Evolutionary conservation across 2,888 invertebrate genomes (phyloP), one percentile per base, ranked within the genome.

Genomic region (Lasioglossum zephyrum): DNA sequence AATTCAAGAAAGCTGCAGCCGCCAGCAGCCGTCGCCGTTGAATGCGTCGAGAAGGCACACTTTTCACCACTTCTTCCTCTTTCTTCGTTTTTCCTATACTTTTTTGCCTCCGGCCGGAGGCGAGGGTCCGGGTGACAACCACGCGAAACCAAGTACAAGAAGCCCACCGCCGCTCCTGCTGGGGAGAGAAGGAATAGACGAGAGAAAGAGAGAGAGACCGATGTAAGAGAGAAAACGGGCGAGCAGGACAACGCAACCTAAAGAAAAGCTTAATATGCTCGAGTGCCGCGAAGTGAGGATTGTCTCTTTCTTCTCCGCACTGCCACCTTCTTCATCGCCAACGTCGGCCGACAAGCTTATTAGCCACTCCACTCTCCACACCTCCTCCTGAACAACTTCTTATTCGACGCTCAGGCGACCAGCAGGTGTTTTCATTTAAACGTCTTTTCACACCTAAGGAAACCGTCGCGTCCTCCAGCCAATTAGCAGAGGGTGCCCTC

Each of bases 1-100:
- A 91, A 92, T 92, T 92, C 90, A 92, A 92, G 92, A 91, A 92
- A 92, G 90, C 92, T 86, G 73, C 88, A 13, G 39, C 36, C 22
- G n/a, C 57, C 57, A 11, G n/a, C 57, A 4, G 11, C 57, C 57
- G 57, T 22, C 70, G 41, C 11, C 83, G 77, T 73, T 92, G 90
- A 92, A 90, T 92, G 87, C 88, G 80, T 86, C 86, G 88, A 88
- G 89, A 83, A 91, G 89, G 60, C 88, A 72, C 79, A 90, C 90
- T 90, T 90, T 90, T 87, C 86, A 85, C 80, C 86, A 78, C 82
- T 85, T 85, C 78, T 79, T 78, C 63, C 74, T 81, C 83, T 82
- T 85, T 79, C 70, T 79, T 81, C 77, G 39, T 79, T 74, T 80
- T 75, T 84, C 77, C 75, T 66, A 73, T 87, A 26, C 77, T 66